Conservation (phyloP, 2,797 vertebrate species). For the Pempheris klunzingeri region DNA sequence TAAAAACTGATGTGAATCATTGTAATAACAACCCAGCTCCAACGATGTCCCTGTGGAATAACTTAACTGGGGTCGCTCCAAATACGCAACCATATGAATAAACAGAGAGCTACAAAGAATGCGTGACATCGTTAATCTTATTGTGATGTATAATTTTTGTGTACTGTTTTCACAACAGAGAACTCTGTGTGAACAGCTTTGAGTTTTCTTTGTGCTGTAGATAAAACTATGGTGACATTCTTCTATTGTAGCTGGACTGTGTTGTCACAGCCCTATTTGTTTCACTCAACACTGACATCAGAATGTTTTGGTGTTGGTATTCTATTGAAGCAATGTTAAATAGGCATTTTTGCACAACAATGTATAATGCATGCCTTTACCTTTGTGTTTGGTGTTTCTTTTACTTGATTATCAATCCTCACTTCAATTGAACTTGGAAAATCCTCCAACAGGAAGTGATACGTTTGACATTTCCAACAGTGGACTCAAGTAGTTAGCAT, state of each 20-base stretch:
- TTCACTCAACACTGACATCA: neutral
- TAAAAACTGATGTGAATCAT: slow-evolving; percentile 41
- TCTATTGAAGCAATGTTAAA: neutral
- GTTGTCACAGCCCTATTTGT: neutral
- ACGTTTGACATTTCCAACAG: neutral
- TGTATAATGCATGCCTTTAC: neutral
- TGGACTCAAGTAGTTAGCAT: neutral
- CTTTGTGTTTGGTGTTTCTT: neutral
- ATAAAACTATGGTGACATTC: slow-evolving; percentile 36
- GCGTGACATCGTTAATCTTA: slow-evolving; percentile 35
- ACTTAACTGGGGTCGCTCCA: slow-evolving; percentile 19
- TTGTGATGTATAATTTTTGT: slow-evolving; percentile 20
- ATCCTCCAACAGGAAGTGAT: neutral
- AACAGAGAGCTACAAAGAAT: slow-evolving; percentile 13
- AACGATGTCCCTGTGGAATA: slow-evolving; percentile 32
- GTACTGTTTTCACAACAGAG: slow-evolving; percentile 8
- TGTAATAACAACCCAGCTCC: slow-evolving; percentile 50
- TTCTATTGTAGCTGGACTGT: neutral
- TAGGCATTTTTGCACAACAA: neutral
- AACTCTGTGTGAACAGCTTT: slow-evolving; percentile 9
- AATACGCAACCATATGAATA: slow-evolving; percentile 17
- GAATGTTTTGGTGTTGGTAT: neutral
- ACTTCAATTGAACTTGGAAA: neutral
- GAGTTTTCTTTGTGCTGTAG: slow-evolving; percentile 23
- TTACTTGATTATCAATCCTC: neutral